Conservation (phyloP, 1,140 invertebrate species). For the Zaprionus davidi region DNA sequence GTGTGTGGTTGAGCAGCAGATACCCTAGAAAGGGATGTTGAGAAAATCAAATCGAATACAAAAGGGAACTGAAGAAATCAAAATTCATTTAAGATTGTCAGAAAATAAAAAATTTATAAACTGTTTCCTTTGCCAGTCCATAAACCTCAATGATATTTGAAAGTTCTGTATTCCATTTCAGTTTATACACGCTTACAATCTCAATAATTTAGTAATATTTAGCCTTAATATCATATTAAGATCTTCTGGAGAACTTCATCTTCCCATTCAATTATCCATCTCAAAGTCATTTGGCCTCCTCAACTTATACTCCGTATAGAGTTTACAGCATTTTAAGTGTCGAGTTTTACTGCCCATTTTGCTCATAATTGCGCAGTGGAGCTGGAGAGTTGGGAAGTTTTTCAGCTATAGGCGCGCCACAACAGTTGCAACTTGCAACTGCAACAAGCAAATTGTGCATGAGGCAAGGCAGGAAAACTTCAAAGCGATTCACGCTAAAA, state of each 20-base stretch:
- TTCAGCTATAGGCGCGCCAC: background rate
- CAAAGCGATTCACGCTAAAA: conserved; percentile 24
- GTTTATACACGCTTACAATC: background rate
- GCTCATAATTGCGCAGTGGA: conserved; percentile 58
- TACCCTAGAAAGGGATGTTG: background rate
- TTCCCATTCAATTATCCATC: background rate
- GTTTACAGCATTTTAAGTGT: conserved; percentile 3
- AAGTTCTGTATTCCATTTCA: background rate
- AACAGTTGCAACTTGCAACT: conserved; percentile 10
- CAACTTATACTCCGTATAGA: conserved; percentile 3
- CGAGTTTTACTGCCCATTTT: conserved; percentile 57
- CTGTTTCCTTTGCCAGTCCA: too few relatives aligned
- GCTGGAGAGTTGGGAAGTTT: conserved; percentile 18
- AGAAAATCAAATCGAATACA: too few relatives aligned
- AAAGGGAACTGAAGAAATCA: background rate
- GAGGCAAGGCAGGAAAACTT: conserved; percentile 28
- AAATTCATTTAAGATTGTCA: background rate
- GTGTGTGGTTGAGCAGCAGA: background rate
- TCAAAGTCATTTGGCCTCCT: background rate
- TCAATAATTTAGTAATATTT: background rate
- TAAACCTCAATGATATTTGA: too few relatives aligned
- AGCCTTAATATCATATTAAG: background rate
- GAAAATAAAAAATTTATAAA: too few relatives aligned
- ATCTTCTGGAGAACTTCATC: background rate
- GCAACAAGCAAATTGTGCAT: conserved; percentile 7